Base-by-base conservation (phyloP, 2,797 vertebrate species). In the Cyprinodon diabolis region DNA sequence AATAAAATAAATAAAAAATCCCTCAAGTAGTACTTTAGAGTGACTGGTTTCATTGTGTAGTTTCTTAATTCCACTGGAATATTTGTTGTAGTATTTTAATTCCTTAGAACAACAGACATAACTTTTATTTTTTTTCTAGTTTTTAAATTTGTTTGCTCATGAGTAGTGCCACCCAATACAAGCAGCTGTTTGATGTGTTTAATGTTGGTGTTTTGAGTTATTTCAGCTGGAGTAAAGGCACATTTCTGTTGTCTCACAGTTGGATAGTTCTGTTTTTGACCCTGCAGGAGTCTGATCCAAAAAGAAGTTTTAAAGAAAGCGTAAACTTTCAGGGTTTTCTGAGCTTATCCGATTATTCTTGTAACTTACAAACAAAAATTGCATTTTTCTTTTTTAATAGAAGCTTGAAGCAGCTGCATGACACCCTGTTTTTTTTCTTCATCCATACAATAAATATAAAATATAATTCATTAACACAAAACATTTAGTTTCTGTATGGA, bases 71-170 rank as follows among this genome's bases (percentile, higher is more conserved):
- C 57, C 55, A 0, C 67, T 52, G 11, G 54, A 57, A 66, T 19
- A 58, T 45, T 71, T 63, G 19, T 45, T 30, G 19, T 52, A 12
- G 12, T 13, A 17, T 67, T 68, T 35, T 60, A 1, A 57, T 66
- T 37, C 43, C 6, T 57, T 54, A 35, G 52, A 74, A 62, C 66
- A 73, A 62, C 40, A 69, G n/a, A 19, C 40, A 54, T 19, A 19
- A 54, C 30, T 30, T 30, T 0, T 66, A 55, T 21, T 45, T 9
- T 49, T 30, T 30, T 30, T 30, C 30, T 30, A 30, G 30, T 30
- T 75, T 65, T 74, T 19, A 67, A 74, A 66, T 23, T 63, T 49
- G 14, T 63, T 70, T 7, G 58, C 37, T 19, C 40, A 21, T 43
- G 12, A 57, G 35, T 15, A 83, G 13, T 35, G 48, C 11, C 6